Base-by-base conservation (phyloP, 2,888 invertebrate species). In the Drosophila sordidapex region DNA sequence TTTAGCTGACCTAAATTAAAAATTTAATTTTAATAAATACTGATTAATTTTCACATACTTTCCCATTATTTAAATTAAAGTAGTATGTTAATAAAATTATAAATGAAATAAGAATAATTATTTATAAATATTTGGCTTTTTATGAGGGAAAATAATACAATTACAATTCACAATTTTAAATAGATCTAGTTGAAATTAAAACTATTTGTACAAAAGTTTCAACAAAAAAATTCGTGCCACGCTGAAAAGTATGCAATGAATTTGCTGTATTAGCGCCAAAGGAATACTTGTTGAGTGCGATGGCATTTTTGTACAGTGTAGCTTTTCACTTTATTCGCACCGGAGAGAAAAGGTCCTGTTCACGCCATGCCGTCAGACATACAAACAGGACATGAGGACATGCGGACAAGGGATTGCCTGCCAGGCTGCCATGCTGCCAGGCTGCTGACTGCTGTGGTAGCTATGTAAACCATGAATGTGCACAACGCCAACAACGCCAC, bases 381-480 rank as follows among this genome's bases (percentile, higher is more conserved):
- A 88, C 86, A 80, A 83, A 87, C 89, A 87, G 74, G 80, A 67
- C 67, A 54, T 25, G 36, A 40, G 49, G 72, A 67, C 66, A 38
- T 36, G n/a, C 61, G 59, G 61, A 69, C 64, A 59, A 70, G 62
- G 59, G 66, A 61, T 65, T 63, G 77, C 64, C 67, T 74, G 70
- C 58, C 71, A 74, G 63, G 27, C 36, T 36, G 15, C 70, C 76
- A 66, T 73, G 46, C 35, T 59, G 76, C 61, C 64, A 76, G 64
- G 70, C 79, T 67, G 74, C 70, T 79, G 66, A 69, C 79, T 69
- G 74, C 70, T 76, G 74, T 74, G 76, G 70, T 81, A 77, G 86
- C 83, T 87, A 87, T 87, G 87, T 87, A 87, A 79, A 79, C 87
- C 83, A 79, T 79, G 87, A 81, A 76, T 84, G 89, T 87, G 89